phyloP scores from a whole-genome alignment of 2,113 vertebrate species.

The Pelusios castaneus region DNA sequence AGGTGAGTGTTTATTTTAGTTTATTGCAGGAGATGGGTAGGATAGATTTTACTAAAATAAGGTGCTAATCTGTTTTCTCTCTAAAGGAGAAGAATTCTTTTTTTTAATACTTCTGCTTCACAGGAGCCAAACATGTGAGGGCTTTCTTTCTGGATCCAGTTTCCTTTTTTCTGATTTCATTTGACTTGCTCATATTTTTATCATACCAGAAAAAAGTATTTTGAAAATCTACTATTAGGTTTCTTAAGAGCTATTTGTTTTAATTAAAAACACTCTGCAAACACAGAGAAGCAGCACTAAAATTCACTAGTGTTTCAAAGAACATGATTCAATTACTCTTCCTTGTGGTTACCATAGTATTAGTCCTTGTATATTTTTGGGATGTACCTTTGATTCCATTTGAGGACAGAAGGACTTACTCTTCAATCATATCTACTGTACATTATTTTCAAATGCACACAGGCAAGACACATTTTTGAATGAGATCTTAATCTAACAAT shows the following conservation, averaged over 20 bases:
- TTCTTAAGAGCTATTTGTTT: neutral
- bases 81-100: neutral
- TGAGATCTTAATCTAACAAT: neutral
- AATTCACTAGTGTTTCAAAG: neutral
- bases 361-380: neutral
- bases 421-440: neutral
- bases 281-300: constrained; percentile 16
- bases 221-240: neutral
- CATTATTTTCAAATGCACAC: neutral
- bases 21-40: neutral
- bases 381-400: neutral
- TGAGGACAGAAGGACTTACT: constrained; percentile 14
- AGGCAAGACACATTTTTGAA: neutral
- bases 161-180: neutral
- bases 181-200: neutral
- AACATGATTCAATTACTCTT: constrained; percentile 8
- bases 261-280: constrained; percentile 11
- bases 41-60: neutral
- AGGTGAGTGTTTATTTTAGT: neutral
- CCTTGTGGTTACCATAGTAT: neutral
- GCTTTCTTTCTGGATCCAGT: neutral
- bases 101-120: neutral
- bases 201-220: neutral
- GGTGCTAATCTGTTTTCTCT: neutral
- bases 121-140: neutral